Conservation (phyloP, 2,797 vertebrate species). For the Hippoglossus hippoglossus region DNA sequence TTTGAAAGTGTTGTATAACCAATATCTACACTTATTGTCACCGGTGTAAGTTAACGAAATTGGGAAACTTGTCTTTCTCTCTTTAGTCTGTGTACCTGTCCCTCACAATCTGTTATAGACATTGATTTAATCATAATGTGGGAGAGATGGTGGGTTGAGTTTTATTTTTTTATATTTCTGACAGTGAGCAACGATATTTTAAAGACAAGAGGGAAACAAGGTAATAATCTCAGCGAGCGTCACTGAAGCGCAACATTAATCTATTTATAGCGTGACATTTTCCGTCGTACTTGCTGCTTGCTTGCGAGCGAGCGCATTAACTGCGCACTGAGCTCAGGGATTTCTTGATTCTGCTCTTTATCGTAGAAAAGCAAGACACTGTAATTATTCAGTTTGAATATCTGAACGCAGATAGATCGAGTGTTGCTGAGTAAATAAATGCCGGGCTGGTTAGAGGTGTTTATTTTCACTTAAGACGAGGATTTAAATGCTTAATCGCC, state of each 20-base stretch:
- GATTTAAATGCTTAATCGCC: too few species aligned
- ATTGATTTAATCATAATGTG: too few species aligned
- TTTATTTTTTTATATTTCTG: not conserved
- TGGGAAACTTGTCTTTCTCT: too few species aligned
- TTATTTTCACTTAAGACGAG: slow-evolving; percentile 1
- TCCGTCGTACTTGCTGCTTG: slow-evolving; percentile 52
- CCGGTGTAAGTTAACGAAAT: too few species aligned
- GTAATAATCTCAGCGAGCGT: slow-evolving; percentile 30
- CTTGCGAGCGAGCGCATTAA: slow-evolving; percentile 40
- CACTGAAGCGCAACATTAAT: slow-evolving; percentile 42
- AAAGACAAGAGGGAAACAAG: not conserved
- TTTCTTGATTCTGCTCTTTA: slow-evolving; percentile 25
- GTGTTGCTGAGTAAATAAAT: slow-evolving; percentile 7
- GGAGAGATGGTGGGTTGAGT: too few species aligned
- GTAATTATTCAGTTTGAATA: slow-evolving; percentile 14
- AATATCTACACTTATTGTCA: too few species aligned
- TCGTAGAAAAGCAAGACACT: not conserved
- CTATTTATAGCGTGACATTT: slow-evolving; percentile 65
- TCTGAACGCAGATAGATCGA: not conserved
- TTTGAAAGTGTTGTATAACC: too few species aligned
- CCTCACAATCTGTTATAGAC: too few species aligned
- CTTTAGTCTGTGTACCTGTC: too few species aligned
- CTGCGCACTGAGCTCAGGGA: slow-evolving; percentile 33
- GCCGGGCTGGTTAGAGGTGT: not conserved
- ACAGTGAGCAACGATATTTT: slow-evolving; percentile 1